Evolutionary conservation across 2,113 vertebrate species (phyloP).

Genomic region (Gorsachius goisagi): DNA sequence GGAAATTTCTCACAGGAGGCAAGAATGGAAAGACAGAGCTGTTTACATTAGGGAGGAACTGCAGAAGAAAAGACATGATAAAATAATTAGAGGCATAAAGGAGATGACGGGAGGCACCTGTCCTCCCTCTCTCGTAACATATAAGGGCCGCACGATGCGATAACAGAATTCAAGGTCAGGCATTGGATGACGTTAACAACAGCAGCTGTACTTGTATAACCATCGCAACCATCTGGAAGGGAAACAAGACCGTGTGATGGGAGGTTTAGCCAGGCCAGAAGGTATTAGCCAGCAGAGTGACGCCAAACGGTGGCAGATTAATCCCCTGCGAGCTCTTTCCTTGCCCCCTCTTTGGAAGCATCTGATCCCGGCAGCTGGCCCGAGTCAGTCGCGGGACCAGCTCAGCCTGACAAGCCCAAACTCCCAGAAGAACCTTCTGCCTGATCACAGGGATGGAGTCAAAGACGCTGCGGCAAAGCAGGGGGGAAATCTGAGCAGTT

Average conservation of each 20-base stretch:
- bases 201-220: neutral
- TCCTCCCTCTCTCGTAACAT: neutral
- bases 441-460: neutral
- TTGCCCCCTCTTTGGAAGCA: neutral
- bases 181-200: neutral
- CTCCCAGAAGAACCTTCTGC: neutral
- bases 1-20: neutral
- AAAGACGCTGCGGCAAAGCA: neutral
- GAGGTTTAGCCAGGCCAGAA: neutral
- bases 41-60: neutral
- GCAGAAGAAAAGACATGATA: neutral
- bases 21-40: neutral
- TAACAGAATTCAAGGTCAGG: neutral
- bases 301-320: neutral
- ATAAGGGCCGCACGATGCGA: neutral
- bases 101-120: neutral
- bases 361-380: neutral
- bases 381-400: fast-evolving
- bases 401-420: neutral
- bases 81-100: neutral
- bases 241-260: neutral
- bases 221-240: neutral
- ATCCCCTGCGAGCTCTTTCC: neutral
- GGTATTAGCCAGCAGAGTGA: neutral
- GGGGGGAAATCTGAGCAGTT: neutral